phyloP scores from a whole-genome alignment of 2,797 vertebrate genomes.

The Orientallactaga sibirica region DNA sequence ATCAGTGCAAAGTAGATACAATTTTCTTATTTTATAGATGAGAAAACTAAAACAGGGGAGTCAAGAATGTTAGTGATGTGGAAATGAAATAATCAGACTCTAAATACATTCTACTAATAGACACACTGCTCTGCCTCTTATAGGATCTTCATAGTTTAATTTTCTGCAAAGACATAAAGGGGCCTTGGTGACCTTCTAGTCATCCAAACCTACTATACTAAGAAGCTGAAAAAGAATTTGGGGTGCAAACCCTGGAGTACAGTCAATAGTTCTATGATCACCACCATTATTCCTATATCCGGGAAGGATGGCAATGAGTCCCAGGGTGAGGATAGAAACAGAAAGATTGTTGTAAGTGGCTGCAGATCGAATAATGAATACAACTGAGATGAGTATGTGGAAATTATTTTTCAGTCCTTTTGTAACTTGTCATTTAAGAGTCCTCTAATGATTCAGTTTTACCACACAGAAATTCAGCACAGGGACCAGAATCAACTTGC shows the following conservation, averaged over 20 bases:
- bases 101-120: not conserved
- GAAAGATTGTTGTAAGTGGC: not conserved
- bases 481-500: not conserved
- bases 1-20: not conserved
- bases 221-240: not conserved
- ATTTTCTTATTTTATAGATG: not conserved
- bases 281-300: not conserved
- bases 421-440: slow-evolving; percentile 55
- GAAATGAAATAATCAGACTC: not conserved
- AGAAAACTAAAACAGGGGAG: not conserved
- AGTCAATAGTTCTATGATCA: not conserved
- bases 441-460: not conserved
- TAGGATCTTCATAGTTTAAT: not conserved
- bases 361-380: not conserved
- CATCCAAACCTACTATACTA: not conserved
- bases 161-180: not conserved
- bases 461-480: slow-evolving; percentile 26
- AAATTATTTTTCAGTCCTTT: slow-evolving; percentile 25
- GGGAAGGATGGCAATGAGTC: not conserved
- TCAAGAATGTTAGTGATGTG: not conserved
- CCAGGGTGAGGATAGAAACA: not conserved
- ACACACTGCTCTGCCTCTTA: not conserved
- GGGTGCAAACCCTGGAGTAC: not conserved
- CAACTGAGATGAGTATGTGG: not conserved
- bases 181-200: not conserved